These are phyloP conservation scores for Apotomis turbidana DNA, from an alignment of 2,888 invertebrate genomes.

Conservation along the genomic window DNA sequence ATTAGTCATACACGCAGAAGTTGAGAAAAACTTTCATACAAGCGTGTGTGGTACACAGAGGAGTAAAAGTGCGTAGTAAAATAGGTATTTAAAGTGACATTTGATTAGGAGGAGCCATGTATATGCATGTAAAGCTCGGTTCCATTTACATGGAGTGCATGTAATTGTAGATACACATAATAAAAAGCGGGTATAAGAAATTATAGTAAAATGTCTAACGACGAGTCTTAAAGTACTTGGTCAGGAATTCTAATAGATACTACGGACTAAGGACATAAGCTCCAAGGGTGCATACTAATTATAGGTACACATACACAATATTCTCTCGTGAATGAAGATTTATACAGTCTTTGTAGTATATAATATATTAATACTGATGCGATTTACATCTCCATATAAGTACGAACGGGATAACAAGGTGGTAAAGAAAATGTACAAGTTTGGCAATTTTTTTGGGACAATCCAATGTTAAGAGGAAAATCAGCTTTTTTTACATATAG, in stretches of 20 bases:
- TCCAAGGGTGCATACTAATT: conserved; percentile 78
- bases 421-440: conserved; percentile 3
- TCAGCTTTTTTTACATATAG: neutral
- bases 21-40: neutral
- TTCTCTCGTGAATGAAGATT: conserved; percentile 77
- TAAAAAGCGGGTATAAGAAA: conserved; percentile 22
- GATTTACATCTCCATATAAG: conserved; percentile 57
- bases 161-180: conserved; percentile 16
- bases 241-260: conserved; percentile 80
- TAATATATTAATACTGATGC: conserved; percentile 77
- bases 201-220: conserved; percentile 54
- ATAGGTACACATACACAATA: conserved; percentile 64
- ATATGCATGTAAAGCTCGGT: conserved; percentile 24
- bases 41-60: neutral
- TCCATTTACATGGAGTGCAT: conserved; percentile 10
- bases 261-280: conserved; percentile 79
- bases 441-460: conserved; percentile 21
- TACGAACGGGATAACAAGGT: conserved; percentile 51
- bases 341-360: conserved; percentile 79
- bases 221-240: conserved; percentile 80
- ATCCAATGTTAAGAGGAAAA: neutral
- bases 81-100: conserved; percentile 24
- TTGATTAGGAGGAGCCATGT: conserved; percentile 36
- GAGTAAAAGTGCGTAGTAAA: conserved; percentile 19
- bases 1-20: neutral